These are phyloP conservation scores for Harpagifer antarcticus DNA, from an alignment of 2,797 vertebrate genomes.

Conservation along the genomic window DNA sequence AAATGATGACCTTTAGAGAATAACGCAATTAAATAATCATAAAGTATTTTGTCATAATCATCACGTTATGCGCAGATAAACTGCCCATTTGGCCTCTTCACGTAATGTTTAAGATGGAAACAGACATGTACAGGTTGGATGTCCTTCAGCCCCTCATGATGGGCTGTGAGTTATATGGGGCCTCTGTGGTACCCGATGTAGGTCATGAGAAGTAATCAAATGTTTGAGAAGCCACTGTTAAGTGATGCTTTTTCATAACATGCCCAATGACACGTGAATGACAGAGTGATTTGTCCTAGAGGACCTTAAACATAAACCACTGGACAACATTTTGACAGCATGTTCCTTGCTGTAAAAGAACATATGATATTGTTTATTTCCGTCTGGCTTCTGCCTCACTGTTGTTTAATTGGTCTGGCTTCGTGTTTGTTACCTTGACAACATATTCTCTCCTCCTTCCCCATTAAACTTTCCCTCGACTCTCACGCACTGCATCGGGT, in stretches of 20 bases:
- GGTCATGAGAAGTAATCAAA: conserved; percentile 61
- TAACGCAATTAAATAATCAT: background rate
- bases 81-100: conserved; percentile 2
- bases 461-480: conserved; percentile 23
- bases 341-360: conserved; percentile 18
- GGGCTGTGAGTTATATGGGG: conserved; percentile 42
- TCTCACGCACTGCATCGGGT: conserved; percentile 6
- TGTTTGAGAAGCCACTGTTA: conserved; percentile 61
- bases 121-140: background rate
- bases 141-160: conserved; percentile 44
- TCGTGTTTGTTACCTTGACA: conserved; percentile 53
- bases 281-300: conserved; percentile 47
- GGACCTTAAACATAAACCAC: conserved; percentile 27
- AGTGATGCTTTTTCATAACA: conserved; percentile 49
- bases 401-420: conserved; percentile 50
- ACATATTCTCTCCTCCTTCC: conserved; percentile 21
- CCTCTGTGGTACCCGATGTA: conserved; percentile 23
- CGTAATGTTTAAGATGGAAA: conserved; percentile 5
- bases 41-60: background rate
- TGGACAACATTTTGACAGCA: conserved; percentile 30
- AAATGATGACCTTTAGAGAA: background rate
- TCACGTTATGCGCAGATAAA: background rate
- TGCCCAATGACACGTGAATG: conserved; percentile 62
- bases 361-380: conserved; percentile 4
- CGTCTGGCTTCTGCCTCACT: conserved; percentile 16